phyloP scores from a whole-genome alignment of 2,797 vertebrate species.

The Dermochelys coriacea region DNA sequence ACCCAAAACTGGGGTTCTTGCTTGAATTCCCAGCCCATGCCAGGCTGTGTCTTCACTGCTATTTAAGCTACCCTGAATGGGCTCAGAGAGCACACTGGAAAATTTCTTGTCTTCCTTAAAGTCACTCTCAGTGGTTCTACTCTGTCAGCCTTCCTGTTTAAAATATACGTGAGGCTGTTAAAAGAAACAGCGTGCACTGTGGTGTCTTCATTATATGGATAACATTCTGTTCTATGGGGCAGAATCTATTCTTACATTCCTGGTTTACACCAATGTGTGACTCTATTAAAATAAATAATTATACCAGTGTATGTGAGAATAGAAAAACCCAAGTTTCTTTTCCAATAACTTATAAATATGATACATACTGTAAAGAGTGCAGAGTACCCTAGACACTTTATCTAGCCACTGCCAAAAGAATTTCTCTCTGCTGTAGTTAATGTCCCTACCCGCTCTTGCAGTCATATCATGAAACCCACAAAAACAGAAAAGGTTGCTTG shows the following conservation, averaged over 20 bases:
- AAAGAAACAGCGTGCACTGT: accelerated
- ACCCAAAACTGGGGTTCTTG: not conserved
- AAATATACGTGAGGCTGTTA: not conserved
- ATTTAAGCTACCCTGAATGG: not conserved
- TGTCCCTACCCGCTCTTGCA: slow-evolving; percentile 1
- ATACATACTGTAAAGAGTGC: not conserved
- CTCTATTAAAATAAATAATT: accelerated
- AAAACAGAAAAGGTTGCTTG: slow-evolving; percentile 37
- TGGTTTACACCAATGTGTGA: not conserved
- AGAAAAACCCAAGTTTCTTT: not conserved
- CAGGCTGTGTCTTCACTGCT: not conserved
- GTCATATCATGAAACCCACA: slow-evolving; percentile 16
- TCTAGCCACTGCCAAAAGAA: too few relatives aligned
- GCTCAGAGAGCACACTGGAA: not conserved
- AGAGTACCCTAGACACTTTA: not conserved
- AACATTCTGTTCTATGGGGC: not conserved
- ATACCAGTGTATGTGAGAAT: not conserved
- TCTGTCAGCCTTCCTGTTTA: not conserved
- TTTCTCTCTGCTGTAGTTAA: too few relatives aligned
- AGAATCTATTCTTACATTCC: not conserved
- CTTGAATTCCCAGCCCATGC: not conserved
- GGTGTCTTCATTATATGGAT: not conserved
- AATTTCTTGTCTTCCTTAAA: not conserved
- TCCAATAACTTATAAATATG: slow-evolving; percentile 9
- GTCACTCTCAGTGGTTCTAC: not conserved